Evolutionary conservation across 1,140 invertebrate genomes (phyloP).

Genomic region (Papilio machaon): DNA sequence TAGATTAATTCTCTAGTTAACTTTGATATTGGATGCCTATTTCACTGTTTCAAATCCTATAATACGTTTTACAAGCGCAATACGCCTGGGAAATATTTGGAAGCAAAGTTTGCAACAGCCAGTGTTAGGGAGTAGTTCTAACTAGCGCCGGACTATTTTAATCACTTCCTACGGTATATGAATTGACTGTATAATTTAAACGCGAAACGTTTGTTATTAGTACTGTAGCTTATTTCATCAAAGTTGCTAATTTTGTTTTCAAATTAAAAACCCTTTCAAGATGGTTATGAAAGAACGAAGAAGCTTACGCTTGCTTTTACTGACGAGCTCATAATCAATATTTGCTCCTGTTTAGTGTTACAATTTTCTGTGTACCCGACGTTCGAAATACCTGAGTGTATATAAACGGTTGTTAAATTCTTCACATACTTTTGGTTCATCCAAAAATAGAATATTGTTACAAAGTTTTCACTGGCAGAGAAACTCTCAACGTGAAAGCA

Average conservation of each 20-base stretch:
- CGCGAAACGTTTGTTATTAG: neutral
- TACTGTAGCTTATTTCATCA: neutral
- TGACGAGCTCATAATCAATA: neutral
- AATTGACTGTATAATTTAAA: slow-evolving; percentile 20
- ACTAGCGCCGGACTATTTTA: slow-evolving; percentile 26
- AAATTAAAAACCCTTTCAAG: neutral
- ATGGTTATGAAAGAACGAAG: neutral
- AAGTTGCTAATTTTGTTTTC: neutral
- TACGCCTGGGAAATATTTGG: slow-evolving; percentile 31
- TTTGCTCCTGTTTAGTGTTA: neutral
- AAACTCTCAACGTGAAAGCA: neutral
- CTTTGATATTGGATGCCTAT: slow-evolving; percentile 23
- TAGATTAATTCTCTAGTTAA: slow-evolving; percentile 11
- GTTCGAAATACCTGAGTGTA: neutral
- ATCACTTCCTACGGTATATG: slow-evolving; percentile 15
- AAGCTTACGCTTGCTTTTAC: neutral
- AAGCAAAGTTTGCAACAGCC: slow-evolving; percentile 18
- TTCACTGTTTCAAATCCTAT: slow-evolving; percentile 30
- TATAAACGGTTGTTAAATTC: neutral
- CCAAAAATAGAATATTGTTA: neutral
- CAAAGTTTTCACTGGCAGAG: neutral
- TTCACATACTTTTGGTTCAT: neutral
- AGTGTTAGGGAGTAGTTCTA: slow-evolving; percentile 26
- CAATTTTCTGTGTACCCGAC: neutral
- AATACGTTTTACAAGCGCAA: slow-evolving; percentile 29